Percentiles rank a stretch among this genome's conserved stretches.
Conservation (phyloP, 2,797 vertebrate species). For the Anas flavirostris region DNA sequence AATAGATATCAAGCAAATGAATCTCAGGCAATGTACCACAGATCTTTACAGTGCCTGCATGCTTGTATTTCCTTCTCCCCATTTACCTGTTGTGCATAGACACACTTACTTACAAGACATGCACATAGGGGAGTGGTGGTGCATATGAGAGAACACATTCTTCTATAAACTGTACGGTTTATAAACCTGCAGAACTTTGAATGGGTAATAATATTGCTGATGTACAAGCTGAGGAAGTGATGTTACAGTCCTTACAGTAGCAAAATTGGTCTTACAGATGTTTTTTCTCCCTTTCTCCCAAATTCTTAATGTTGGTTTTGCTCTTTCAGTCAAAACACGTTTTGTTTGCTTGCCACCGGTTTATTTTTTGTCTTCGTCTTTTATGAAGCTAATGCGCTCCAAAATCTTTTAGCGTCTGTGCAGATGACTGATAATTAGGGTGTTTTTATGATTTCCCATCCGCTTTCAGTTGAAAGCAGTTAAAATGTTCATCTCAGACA, state of each 20-base stretch:
- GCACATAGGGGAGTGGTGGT: not conserved
- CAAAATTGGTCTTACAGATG: not conserved
- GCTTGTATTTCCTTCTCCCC: not conserved
- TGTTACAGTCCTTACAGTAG: not conserved
- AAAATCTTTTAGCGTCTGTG: not conserved
- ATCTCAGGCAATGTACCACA: not conserved
- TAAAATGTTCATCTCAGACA: not conserved
- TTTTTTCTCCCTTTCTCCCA: not conserved
- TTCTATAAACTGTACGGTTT: not conserved
- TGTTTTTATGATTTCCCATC: not conserved
- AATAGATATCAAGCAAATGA: not conserved
- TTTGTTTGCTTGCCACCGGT: not conserved
- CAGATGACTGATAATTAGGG: not conserved
- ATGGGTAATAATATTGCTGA: not conserved
- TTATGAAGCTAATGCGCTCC: not conserved
- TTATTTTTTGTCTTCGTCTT: not conserved
- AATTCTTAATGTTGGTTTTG: not conserved
- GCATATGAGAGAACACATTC: not conserved
- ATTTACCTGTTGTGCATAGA: not conserved
- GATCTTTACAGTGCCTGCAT: not conserved
- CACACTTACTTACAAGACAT: rapidly evolving
- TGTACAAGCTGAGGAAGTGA: not conserved
- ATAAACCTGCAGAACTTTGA: not conserved
- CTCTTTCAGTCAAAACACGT: not conserved
- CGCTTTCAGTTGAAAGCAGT: not conserved